Evolutionary conservation across 2,888 invertebrate genomes (phyloP).

Genomic region (Drosophila affinis): DNA sequence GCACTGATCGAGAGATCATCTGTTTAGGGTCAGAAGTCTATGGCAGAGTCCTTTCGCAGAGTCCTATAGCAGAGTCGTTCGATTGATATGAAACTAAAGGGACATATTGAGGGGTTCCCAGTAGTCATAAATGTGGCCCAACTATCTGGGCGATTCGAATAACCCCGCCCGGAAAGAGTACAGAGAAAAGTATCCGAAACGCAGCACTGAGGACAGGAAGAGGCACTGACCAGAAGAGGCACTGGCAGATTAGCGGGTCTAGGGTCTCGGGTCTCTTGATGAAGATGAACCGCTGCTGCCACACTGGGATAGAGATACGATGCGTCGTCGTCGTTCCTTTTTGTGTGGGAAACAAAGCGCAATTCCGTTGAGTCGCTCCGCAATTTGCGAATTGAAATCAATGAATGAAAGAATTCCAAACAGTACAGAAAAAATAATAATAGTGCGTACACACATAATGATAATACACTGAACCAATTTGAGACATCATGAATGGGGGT

Average conservation of each 20-base stretch:
- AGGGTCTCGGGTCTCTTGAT: conserved; percentile 27
- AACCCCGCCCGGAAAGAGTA: background rate
- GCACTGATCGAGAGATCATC: background rate
- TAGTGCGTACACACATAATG: background rate
- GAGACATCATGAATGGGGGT: background rate
- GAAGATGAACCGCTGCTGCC: conserved; percentile 46
- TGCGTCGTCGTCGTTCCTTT: conserved; percentile 24
- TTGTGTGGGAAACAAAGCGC: conserved; percentile 48
- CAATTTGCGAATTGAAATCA: conserved; percentile 78
- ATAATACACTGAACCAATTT: conserved; percentile 28
- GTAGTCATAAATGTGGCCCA: background rate
- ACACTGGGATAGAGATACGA: conserved; percentile 16
- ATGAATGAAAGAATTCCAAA: conserved; percentile 60
- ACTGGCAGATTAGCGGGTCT: conserved; percentile 30
- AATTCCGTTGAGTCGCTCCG: conserved; percentile 50
- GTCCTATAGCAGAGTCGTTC: too few relatives aligned
- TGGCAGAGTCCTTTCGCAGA: too few relatives aligned
- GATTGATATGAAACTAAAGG: background rate
- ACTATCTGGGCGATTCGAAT: background rate
- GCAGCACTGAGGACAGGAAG: conserved; percentile 8
- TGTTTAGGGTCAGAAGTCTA: background rate
- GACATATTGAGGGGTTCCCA: background rate
- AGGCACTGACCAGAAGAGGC: conserved; percentile 6
- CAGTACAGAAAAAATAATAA: conserved; percentile 3
- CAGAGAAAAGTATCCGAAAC: background rate